Evolutionary conservation across 2,797 vertebrate genomes (phyloP).

Genomic region (Gymnoscopelus braueri): DNA sequence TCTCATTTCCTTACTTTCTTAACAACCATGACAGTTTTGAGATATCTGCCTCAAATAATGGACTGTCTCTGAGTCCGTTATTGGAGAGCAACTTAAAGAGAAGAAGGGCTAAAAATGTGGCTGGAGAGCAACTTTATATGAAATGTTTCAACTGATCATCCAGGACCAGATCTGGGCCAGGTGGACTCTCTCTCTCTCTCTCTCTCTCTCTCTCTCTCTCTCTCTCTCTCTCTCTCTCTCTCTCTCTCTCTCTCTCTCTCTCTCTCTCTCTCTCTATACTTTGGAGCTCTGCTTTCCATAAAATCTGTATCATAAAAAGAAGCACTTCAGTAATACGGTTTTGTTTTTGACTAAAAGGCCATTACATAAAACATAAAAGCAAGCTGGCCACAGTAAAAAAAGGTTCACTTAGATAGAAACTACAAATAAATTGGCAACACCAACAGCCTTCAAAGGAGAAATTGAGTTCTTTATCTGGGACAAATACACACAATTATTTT

Average conservation of each 20-base stretch:
- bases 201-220: constrained; percentile 29
- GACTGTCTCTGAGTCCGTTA: too few species aligned
- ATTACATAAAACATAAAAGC: constrained; percentile 63
- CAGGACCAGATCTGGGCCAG: constrained; percentile 66
- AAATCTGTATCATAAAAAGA: constrained; percentile 58
- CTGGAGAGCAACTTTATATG: constrained; percentile 50
- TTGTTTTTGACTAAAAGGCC: constrained; percentile 44
- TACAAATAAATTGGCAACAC: constrained; percentile 53
- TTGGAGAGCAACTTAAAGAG: too few species aligned
- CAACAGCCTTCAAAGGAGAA: constrained; percentile 55
- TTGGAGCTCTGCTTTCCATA: constrained; percentile 61
- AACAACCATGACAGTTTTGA: constrained; percentile 13
- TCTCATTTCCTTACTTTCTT: constrained; percentile 28
- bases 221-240: constrained; percentile 10
- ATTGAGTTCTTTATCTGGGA: constrained; percentile 54
- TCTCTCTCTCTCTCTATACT: constrained; percentile 23
- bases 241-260: background rate
- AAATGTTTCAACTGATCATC: constrained; percentile 58
- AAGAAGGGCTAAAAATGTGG: background rate
- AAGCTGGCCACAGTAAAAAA: constrained; percentile 58
- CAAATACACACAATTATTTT: constrained; percentile 63
- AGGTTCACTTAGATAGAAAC: constrained; percentile 43
- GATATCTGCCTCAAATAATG: too few species aligned
- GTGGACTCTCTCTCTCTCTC: constrained; percentile 31
- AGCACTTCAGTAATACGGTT: constrained; percentile 68